These are phyloP conservation scores for Hemibagrus wyckioides DNA, from an alignment of 2,113 vertebrate genomes.

Conservation along the genomic window DNA sequence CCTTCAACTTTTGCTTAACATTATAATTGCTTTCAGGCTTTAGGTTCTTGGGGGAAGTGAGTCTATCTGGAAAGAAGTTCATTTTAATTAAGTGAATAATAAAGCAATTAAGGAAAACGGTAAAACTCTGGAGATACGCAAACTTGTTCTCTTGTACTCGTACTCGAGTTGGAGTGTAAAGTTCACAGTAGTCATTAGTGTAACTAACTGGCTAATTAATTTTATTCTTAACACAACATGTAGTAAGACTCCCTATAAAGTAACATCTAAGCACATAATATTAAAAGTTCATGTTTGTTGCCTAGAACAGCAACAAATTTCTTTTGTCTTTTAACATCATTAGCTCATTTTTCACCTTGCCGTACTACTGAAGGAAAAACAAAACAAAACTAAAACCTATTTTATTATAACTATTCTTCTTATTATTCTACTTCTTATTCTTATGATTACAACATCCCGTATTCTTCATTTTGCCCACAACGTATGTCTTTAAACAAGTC, in stretches of 20 bases:
- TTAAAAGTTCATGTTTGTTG: background rate
- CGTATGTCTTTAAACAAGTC: background rate
- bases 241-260: constrained; percentile 5
- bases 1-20: constrained; percentile 13
- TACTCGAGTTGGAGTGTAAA: constrained; percentile 20
- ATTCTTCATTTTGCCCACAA: background rate
- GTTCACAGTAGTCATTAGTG: constrained; percentile 28
- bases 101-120: constrained; percentile 15
- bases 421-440: background rate
- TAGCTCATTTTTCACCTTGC: background rate
- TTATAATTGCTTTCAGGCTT: constrained; percentile 5
- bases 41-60: background rate
- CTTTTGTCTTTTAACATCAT: background rate
- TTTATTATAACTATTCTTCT: background rate
- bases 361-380: background rate
- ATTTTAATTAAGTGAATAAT: constrained; percentile 26
- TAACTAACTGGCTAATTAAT: constrained; percentile 27
- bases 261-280: constrained; percentile 18
- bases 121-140: constrained; percentile 23
- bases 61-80: constrained; percentile 13
- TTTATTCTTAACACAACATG: constrained; percentile 19
- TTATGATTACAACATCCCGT: background rate
- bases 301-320: background rate
- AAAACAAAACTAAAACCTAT: no score
- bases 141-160: constrained; percentile 2